Conservation (phyloP, 2,113 vertebrate species). For the Myodes glareolus region DNA sequence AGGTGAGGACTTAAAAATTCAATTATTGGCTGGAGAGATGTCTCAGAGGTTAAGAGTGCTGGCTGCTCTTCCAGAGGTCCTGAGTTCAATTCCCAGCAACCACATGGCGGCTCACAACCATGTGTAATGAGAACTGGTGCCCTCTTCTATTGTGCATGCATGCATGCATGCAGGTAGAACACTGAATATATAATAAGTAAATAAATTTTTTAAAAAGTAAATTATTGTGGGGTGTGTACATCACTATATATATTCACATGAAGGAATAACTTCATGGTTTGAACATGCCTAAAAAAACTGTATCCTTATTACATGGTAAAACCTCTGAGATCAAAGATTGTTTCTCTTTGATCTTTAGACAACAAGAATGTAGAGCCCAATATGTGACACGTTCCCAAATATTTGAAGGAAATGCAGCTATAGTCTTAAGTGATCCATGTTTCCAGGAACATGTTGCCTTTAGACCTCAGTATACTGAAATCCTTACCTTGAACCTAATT, state of each 20-base stretch:
- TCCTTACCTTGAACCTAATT: background rate
- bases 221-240: no score
- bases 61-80: background rate
- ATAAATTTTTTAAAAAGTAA: no score
- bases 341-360: background rate
- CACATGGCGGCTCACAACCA: background rate
- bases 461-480: background rate
- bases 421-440: background rate
- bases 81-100: background rate
- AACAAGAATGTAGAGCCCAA: background rate
- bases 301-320: background rate
- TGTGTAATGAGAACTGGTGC: background rate
- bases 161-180: no score
- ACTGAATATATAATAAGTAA: no score
- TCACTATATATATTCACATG: background rate
- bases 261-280: background rate
- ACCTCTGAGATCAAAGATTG: background rate
- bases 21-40: background rate
- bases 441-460: background rate
- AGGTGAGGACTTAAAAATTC: background rate
- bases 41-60: background rate
- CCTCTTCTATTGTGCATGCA: no score
- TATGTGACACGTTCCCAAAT: background rate
- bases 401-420: background rate
- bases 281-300: background rate